Evolutionary conservation across 2,113 vertebrate species (phyloP).

Genomic region (Triplophysa tibetana): DNA sequence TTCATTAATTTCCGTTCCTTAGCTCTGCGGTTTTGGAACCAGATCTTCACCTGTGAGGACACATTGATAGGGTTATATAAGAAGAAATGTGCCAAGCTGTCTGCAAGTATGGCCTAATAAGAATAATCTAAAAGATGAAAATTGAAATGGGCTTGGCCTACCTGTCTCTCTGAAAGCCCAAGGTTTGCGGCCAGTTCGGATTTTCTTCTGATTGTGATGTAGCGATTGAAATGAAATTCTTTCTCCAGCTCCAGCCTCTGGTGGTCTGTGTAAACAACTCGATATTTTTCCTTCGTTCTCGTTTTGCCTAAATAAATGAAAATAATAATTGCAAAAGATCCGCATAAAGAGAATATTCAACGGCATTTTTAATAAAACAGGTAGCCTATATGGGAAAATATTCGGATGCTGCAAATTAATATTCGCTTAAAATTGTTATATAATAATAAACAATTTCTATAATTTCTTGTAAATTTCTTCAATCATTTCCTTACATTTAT

Average conservation of each 20-base stretch:
- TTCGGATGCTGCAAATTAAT: no score
- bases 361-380: not conserved
- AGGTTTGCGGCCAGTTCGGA: slow-evolving; percentile 90
- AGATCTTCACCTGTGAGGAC: slow-evolving; percentile 86
- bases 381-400: no score
- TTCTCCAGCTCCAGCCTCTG: slow-evolving; percentile 95
- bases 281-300: slow-evolving; percentile 96
- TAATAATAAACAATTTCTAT: no score
- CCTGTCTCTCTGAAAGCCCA: slow-evolving; percentile 95
- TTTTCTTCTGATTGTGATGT: slow-evolving; percentile 92
- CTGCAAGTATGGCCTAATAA: not conserved
- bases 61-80: not conserved
- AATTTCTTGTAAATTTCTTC: not conserved
- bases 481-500: not conserved
- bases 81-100: not conserved
- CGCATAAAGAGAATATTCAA: not conserved
- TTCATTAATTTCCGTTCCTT: slow-evolving; percentile 93
- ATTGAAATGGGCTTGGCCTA: slow-evolving; percentile 56
- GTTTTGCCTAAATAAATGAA: slow-evolving; percentile 84
- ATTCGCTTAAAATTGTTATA: no score
- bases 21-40: slow-evolving; percentile 93
- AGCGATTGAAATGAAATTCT: slow-evolving; percentile 95
- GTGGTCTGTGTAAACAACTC: slow-evolving; percentile 93
- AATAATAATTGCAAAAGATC: not conserved
- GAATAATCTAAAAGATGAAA: not conserved